These are phyloP conservation scores for Cololabis saira DNA, from an alignment of 2,113 vertebrate species.

Conservation along the genomic window DNA sequence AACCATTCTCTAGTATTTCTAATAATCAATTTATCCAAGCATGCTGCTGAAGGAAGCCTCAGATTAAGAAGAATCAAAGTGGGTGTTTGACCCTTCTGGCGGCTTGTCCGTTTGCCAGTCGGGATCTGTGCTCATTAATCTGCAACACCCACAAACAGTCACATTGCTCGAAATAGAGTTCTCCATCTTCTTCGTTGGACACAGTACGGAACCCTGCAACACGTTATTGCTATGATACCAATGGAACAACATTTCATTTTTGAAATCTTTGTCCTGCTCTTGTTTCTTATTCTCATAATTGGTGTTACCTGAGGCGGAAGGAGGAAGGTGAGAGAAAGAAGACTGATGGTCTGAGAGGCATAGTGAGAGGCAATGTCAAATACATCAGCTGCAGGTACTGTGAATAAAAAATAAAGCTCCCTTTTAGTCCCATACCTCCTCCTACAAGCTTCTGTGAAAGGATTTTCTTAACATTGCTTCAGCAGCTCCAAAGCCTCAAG, in stretches of 20 bases:
- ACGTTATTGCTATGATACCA: conserved; percentile 6
- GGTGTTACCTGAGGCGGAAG: conserved; percentile 13
- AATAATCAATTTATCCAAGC: conserved; percentile 41
- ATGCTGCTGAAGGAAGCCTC: conserved; percentile 24
- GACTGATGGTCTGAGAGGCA: neutral
- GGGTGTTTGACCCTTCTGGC: conserved; percentile 37
- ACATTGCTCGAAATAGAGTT: neutral
- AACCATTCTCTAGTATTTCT: conserved; percentile 9
- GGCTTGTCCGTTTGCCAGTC: conserved; percentile 25
- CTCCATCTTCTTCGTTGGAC: neutral
- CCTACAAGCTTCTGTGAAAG: conserved; percentile 15
- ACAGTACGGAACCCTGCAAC: neutral
- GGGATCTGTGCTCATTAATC: conserved; percentile 34
- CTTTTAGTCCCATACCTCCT: conserved; percentile 13
- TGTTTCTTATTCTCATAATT: conserved; percentile 28
- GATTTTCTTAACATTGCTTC: conserved; percentile 19
- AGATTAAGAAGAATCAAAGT: conserved; percentile 52
- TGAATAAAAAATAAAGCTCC: conserved; percentile 11
- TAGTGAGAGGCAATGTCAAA: conserved; percentile 25
- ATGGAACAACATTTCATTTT: neutral
- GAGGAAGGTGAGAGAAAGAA: conserved; percentile 5
- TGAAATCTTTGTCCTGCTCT: conserved; percentile 8
- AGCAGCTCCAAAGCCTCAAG: conserved; percentile 19
- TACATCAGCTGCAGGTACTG: neutral
- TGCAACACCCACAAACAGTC: conserved; percentile 3